Percentiles rank a stretch among this genome's conserved stretches.
Evolutionary conservation across 2,113 vertebrate species (phyloP).

Genomic region (Martes martes): DNA sequence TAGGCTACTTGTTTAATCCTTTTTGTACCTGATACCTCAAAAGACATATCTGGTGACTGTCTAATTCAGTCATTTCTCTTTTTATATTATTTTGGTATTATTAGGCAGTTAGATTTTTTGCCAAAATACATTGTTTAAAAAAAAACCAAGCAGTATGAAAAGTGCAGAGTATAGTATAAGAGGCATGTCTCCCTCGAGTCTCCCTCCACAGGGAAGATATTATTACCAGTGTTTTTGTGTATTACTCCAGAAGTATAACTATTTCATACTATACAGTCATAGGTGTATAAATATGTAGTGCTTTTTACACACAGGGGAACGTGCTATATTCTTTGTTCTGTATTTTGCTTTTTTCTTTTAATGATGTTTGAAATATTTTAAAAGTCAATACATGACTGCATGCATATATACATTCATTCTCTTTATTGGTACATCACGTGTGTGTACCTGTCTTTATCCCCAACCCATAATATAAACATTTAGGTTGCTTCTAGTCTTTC

Average conservation of each 20-base stretch:
- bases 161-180: not conserved
- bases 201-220: not conserved
- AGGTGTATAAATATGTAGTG: not conserved
- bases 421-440: not conserved
- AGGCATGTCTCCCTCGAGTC: not conserved
- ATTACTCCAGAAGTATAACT: not conserved
- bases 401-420: not conserved
- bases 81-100: conserved; percentile 5
- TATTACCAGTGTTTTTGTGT: not conserved
- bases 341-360: conserved; percentile 3
- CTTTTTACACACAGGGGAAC: not conserved
- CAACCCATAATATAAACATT: not conserved
- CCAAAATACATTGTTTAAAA: not conserved
- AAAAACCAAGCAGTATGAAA: not conserved
- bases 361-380: conserved; percentile 21
- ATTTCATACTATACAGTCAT: not conserved
- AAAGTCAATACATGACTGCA: not conserved
- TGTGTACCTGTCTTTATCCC: not conserved
- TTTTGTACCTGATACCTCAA: not conserved
- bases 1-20: not conserved
- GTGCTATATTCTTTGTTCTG: not conserved
- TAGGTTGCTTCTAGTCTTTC: not conserved
- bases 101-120: not conserved
- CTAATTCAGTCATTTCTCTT: conserved; percentile 10
- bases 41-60: not conserved